Percentiles rank a stretch among this genome's conserved stretches.
Conservation (phyloP, 2,888 invertebrate genomes). For the Sesia bembeciformis region DNA sequence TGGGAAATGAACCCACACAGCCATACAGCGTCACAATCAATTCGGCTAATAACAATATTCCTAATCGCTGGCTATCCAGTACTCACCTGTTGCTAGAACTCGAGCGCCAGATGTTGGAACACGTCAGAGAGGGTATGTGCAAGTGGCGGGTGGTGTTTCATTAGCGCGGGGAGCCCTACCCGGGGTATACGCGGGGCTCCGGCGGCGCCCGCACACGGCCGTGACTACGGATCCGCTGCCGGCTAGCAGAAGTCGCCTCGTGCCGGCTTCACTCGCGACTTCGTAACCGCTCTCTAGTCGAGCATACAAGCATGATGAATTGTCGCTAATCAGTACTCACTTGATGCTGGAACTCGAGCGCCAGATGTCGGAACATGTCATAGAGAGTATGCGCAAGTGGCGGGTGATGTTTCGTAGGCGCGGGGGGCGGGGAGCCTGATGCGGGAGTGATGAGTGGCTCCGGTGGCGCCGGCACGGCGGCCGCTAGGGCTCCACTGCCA, state of each 20-base stretch:
- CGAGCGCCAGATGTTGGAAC: slow-evolving; percentile 66
- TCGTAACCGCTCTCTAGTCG: slow-evolving; percentile 88
- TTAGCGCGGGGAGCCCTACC: slow-evolving; percentile 9
- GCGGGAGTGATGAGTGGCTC: slow-evolving; percentile 19
- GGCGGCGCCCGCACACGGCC: slow-evolving; percentile 57
- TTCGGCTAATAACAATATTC: too few species aligned
- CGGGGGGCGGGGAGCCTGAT: slow-evolving; percentile 16
- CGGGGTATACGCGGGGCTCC: slow-evolving; percentile 21
- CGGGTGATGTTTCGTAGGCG: slow-evolving; percentile 20
- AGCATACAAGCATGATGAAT: slow-evolving; percentile 57
- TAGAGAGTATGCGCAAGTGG: slow-evolving; percentile 53
- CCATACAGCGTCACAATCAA: too few species aligned
- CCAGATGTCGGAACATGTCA: slow-evolving; percentile 68
- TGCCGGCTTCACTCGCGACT: slow-evolving; percentile 83
- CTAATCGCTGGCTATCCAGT: too few species aligned
- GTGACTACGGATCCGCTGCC: slow-evolving; percentile 77
- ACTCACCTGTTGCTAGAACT: slow-evolving; percentile 57
- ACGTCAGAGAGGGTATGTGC: slow-evolving; percentile 57
- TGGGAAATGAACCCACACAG: too few species aligned
- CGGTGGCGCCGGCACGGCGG: slow-evolving; percentile 55
- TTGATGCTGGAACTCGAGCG: slow-evolving; percentile 60
- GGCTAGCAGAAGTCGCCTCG: slow-evolving; percentile 80
- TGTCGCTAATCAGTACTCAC: slow-evolving; percentile 28
- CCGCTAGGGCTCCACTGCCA: slow-evolving; percentile 76
- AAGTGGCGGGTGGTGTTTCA: slow-evolving; percentile 32